Percentiles rank a stretch among this genome's conserved stretches.
These are phyloP conservation scores for Polyploca ridens DNA, from an alignment of 2,888 invertebrate genomes.

Conservation along the genomic window DNA sequence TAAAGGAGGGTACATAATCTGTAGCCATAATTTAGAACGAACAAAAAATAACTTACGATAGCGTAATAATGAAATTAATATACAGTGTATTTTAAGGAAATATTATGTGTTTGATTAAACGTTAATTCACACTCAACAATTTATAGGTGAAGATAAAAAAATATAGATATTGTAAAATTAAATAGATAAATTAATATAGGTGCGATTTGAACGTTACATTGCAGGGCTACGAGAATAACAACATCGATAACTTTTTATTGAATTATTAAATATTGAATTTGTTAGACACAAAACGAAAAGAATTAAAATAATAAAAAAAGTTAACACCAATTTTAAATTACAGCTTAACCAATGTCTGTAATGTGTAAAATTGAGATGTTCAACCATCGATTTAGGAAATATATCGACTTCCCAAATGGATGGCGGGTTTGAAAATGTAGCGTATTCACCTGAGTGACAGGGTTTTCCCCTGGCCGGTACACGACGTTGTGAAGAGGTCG, in stretches of 20 bases:
- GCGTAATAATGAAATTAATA: conserved; percentile 13
- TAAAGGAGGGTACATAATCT: not conserved
- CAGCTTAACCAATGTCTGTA: not conserved
- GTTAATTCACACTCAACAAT: not conserved
- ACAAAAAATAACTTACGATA: conserved; percentile 1
- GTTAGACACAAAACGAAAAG: not conserved
- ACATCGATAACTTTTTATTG: not conserved
- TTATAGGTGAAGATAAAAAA: not conserved
- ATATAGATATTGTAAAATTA: not conserved
- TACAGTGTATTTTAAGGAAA: not conserved
- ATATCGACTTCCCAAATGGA: too few species aligned
- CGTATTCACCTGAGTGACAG: conserved; percentile 92
- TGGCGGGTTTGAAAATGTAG: conserved; percentile 15
- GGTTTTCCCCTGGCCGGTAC: conserved; percentile 95
- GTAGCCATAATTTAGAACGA: not conserved
- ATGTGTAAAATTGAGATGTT: too few species aligned
- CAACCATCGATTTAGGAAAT: too few species aligned
- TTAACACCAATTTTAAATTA: not conserved
- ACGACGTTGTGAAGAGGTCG: conserved; percentile 95
- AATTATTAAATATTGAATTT: too few species aligned
- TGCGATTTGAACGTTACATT: not conserved
- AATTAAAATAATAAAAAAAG: not conserved
- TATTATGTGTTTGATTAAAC: not conserved
- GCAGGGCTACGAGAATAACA: not conserved
- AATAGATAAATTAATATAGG: not conserved